phyloP scores from a whole-genome alignment of 1,140 invertebrate genomes.

The Pachypsylla venusta region DNA sequence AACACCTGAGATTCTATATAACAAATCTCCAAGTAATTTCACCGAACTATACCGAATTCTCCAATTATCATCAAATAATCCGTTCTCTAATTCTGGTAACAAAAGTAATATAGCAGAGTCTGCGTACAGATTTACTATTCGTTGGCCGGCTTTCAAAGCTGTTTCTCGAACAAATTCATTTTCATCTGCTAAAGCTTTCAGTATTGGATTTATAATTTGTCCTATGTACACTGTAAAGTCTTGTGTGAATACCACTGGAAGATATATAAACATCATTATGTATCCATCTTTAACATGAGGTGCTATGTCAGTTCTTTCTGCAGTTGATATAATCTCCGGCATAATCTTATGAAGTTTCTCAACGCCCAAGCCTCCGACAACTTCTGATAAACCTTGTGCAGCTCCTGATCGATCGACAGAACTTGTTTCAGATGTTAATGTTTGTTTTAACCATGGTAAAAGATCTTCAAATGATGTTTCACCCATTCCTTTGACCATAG shows the following conservation, averaged over 20 bases:
- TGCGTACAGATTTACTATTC: conserved; percentile 92
- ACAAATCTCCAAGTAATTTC: conserved; percentile 85
- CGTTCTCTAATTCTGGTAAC: conserved; percentile 84
- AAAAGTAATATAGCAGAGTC: conserved; percentile 88
- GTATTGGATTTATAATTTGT: conserved; percentile 92
- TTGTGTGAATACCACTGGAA: conserved; percentile 89
- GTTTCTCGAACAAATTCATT: conserved; percentile 98
- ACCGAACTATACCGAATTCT: conserved; percentile 83
- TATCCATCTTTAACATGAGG: conserved; percentile 98
- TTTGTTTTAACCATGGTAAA: conserved; percentile 96
- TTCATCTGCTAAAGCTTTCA: conserved; percentile 96
- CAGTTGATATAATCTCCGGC: conserved; percentile 95
- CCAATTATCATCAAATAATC: conserved; percentile 96
- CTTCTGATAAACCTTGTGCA: conserved; percentile 90
- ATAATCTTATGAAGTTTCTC: conserved; percentile 91
- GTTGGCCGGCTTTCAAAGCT: conserved; percentile 86
- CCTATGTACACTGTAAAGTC: conserved; percentile 95
- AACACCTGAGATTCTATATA: conserved; percentile 94
- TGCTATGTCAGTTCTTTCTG: conserved; percentile 84
- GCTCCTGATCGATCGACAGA: conserved; percentile 94
- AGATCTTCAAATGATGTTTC: conserved; percentile 89
- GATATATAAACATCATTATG: conserved; percentile 99
- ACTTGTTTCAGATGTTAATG: conserved; percentile 86
- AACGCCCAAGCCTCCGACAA: conserved; percentile 88
- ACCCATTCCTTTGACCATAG: conserved; percentile 95